Evolutionary conservation across 1,140 invertebrate genomes (phyloP).

Genomic region (Vanessa atalanta): DNA sequence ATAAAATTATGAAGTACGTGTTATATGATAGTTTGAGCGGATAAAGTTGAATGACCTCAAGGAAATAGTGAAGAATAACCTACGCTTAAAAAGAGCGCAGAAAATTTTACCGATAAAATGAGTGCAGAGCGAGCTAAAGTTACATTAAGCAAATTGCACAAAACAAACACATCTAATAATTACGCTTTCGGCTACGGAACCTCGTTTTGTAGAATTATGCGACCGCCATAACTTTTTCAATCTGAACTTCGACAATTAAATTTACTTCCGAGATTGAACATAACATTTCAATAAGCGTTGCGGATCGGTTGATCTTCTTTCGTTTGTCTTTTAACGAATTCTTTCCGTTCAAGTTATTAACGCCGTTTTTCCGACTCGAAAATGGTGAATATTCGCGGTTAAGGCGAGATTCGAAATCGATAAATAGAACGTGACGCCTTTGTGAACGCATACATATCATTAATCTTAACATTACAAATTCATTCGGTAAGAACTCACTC

Average conservation of each 20-base stretch:
- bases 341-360: slow-evolving; percentile 38
- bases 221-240: slow-evolving; percentile 76
- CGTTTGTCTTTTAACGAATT: slow-evolving; percentile 54
- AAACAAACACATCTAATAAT: slow-evolving; percentile 75
- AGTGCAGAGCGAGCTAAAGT: slow-evolving; percentile 40
- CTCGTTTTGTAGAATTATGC: slow-evolving; percentile 69
- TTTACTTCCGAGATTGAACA: slow-evolving; percentile 64
- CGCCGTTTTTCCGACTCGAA: slow-evolving; percentile 21
- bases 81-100: slow-evolving; percentile 41
- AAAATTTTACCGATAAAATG: slow-evolving; percentile 64
- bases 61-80: slow-evolving; percentile 40
- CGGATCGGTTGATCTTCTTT: slow-evolving; percentile 52
- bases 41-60: slow-evolving; percentile 50
- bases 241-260: slow-evolving; percentile 77
- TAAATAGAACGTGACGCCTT: slow-evolving; percentile 27
- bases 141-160: slow-evolving; percentile 74
- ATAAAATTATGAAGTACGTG: neutral
- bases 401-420: slow-evolving; percentile 20
- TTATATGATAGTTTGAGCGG: neutral
- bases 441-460: slow-evolving; percentile 29
- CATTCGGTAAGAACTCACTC: slow-evolving; percentile 77
- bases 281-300: slow-evolving; percentile 69
- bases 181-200: slow-evolving; percentile 51
- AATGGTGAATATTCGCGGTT: slow-evolving; percentile 5
- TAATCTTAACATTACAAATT: slow-evolving; percentile 79